Base-by-base conservation (phyloP, 2,797 vertebrate genomes). In the Phoeniculus purpureus region DNA sequence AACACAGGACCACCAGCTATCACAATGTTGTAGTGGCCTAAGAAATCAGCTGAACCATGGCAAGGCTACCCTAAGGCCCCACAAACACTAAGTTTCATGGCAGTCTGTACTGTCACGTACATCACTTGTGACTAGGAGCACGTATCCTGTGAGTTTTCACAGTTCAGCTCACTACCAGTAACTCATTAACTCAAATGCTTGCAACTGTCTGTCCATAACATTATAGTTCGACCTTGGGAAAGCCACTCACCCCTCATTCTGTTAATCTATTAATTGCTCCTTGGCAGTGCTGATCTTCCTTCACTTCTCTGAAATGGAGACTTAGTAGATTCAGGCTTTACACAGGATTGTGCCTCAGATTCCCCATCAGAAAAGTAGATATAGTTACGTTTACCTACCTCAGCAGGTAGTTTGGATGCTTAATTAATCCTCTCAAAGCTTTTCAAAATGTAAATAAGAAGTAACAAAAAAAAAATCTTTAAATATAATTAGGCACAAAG, bases 361-460 rank as follows among this genome's bases (percentile, higher is more conserved):
- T 80, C 29, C n/a, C 34, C 56, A 48, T 58, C 87, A 91, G 74
- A 89, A 94, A 86, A 94, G 31, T 3, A 1, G 45, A 88, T 77
- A 94, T 51, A 92, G 74, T 40, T 89, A 85, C 45, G 73, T 85
- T 92, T 87, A 93, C 85, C 54, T 92, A 87, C 50, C 59, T 95
- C 89, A 77, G 80, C 68, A 90, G 80, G 77, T 77, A 74, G 34
- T 85, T 81, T 78, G 67, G 66, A 91, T 83, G 77, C 40, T 92
- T 94, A 92, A 93, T 89, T 94, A 94, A 93, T 95, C 48, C 75
- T 90, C 92, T 51, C 68, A 92, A 95, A 94, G 76, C 87, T 86
- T 76, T 84, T 80, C 91, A 94, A 86, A 89, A 71, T 60, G 66
- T 13, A 94, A 81, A 93, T 81, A 88, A 90, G 79, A 86, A 89